Evolutionary conservation across 2,797 vertebrate species (phyloP).

Genomic region (Adelosebastes latens): DNA sequence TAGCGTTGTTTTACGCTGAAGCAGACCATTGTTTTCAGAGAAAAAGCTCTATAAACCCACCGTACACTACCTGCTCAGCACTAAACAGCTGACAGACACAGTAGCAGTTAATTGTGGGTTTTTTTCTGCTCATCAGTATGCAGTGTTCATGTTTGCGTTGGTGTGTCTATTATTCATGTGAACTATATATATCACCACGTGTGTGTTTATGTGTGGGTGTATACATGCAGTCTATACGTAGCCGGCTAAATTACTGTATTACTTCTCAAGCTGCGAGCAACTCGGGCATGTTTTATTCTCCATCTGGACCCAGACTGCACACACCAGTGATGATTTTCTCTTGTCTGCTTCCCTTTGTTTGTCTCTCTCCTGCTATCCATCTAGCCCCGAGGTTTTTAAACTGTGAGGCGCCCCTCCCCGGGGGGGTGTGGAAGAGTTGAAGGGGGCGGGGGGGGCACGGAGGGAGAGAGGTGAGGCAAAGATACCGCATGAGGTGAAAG

Average conservation of each 20-base stretch:
- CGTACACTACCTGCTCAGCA: background rate
- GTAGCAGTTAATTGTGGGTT: background rate
- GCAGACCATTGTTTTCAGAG: too few relatives aligned
- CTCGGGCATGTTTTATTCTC: slow-evolving; percentile 86
- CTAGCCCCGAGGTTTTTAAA: background rate
- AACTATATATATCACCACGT: background rate
- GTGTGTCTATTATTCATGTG: slow-evolving; percentile 22
- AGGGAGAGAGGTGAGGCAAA: background rate
- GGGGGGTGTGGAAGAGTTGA: background rate
- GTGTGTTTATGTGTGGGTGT: background rate
- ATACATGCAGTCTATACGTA: background rate
- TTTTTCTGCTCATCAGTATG: slow-evolving; percentile 6
- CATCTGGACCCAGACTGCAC: slow-evolving; percentile 15
- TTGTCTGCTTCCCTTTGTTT: background rate
- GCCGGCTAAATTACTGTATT: slow-evolving; percentile 24
- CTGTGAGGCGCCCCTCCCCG: background rate
- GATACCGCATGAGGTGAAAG: background rate
- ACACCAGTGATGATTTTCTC: slow-evolving; percentile 2
- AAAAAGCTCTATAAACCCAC: background rate
- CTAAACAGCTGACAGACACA: background rate
- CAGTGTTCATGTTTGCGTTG: background rate
- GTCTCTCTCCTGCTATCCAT: background rate
- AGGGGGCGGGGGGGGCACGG: background rate
- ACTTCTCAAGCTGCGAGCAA: slow-evolving; percentile 84
- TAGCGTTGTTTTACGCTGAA: too few relatives aligned